Evolutionary conservation across 2,797 vertebrate species (phyloP).

Genomic region (Takifugu rubripes): DNA sequence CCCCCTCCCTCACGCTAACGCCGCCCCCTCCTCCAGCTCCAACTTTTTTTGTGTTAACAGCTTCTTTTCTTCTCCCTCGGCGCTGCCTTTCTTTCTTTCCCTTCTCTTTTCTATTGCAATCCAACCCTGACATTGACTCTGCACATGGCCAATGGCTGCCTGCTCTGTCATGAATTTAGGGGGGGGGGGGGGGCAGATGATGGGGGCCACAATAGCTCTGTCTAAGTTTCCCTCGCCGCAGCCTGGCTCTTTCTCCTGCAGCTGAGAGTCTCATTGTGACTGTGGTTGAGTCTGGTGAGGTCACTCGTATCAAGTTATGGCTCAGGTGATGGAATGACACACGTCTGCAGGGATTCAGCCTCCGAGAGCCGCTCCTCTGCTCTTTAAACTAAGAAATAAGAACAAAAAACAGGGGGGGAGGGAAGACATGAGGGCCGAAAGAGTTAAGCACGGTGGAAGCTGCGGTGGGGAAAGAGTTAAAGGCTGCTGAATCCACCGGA

Average conservation of each 20-base stretch:
- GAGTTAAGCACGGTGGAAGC: conserved; percentile 7
- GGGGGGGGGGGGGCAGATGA: conserved; percentile 12
- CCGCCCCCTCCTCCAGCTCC: conserved; percentile 32
- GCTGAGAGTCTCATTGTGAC: conserved; percentile 31
- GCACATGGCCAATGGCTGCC: conserved; percentile 64
- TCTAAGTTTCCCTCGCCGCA: conserved; percentile 51
- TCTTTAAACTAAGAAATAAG: conserved; percentile 1
- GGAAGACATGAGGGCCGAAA: background rate
- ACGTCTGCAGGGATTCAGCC: conserved; percentile 2
- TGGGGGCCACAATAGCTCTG: conserved; percentile 51
- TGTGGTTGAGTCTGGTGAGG: conserved; percentile 53
- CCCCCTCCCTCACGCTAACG: conserved; percentile 54
- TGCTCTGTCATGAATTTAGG: conserved; percentile 58
- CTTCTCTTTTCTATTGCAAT: conserved; percentile 51
- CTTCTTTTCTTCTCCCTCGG: conserved; percentile 52
- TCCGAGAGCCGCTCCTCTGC: background rate
- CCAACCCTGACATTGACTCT: conserved; percentile 68
- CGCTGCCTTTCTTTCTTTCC: conserved; percentile 41
- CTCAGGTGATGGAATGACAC: conserved; percentile 36
- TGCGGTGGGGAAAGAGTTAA: conserved; percentile 64
- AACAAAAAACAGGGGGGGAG: background rate
- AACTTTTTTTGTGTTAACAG: conserved; percentile 55
- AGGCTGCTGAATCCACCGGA: conserved; percentile 71
- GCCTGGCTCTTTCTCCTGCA: conserved; percentile 28
- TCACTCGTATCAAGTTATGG: conserved; percentile 54